Percentiles rank a stretch among this genome's conserved stretches.
These are phyloP conservation scores for Xanthia togata DNA, from an alignment of 2,888 invertebrate species.

Conservation along the genomic window DNA sequence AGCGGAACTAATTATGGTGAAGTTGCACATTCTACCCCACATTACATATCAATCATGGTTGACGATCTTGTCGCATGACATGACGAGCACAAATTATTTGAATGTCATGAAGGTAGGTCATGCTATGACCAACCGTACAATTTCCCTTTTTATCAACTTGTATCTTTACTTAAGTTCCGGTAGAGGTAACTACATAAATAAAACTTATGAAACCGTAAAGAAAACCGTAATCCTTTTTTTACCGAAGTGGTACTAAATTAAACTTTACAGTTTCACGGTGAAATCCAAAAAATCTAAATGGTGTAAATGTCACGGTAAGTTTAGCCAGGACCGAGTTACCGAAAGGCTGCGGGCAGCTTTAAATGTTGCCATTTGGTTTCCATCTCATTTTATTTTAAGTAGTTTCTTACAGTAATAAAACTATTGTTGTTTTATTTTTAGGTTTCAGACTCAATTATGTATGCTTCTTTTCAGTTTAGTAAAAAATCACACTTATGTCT, in stretches of 20 bases:
- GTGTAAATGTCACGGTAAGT: constrained; percentile 32
- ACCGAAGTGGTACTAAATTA: constrained; percentile 11
- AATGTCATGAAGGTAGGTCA: constrained; percentile 32
- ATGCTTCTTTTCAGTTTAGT: neutral
- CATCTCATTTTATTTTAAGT: constrained; percentile 15
- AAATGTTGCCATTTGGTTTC: neutral
- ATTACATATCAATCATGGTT: constrained; percentile 57
- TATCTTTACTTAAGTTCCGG: neutral
- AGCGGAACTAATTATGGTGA: constrained; percentile 56
- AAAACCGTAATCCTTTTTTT: neutral
- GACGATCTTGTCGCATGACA: constrained; percentile 35
- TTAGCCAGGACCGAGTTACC: constrained; percentile 15
- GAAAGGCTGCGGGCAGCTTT: constrained; percentile 6
- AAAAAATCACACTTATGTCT: constrained; percentile 23
- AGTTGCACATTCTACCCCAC: constrained; percentile 56
- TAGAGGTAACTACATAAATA: neutral
- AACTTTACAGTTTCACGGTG: neutral
- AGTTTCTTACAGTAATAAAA: neutral
- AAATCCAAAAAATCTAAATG: constrained; percentile 22
- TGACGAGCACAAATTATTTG: constrained; percentile 46
- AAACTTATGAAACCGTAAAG: too few species aligned
- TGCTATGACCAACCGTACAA: constrained; percentile 9
- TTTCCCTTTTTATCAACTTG: neutral
- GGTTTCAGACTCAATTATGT: neutral
- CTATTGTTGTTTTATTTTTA: neutral